A percentile compares a stretch with the other conserved stretches of the same genome.
phyloP scores from a whole-genome alignment of 2,888 invertebrate genomes.

The Helicoverpa assulta region DNA sequence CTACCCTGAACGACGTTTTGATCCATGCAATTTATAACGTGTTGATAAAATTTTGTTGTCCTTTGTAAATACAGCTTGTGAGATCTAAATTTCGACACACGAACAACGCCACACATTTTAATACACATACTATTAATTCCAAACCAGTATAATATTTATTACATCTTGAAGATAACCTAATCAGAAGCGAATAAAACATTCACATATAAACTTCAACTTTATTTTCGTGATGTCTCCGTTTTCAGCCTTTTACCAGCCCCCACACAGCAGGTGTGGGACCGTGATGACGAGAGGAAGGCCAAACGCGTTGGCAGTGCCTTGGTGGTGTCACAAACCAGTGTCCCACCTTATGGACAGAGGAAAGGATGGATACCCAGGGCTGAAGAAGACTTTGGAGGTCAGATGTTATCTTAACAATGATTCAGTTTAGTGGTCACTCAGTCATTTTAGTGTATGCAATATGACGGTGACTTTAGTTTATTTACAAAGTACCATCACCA shows the following conservation, averaged over 20 bases:
- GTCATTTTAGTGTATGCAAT: too few relatives aligned
- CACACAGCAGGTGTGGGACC: slow-evolving; percentile 96
- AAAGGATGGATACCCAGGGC: slow-evolving; percentile 98
- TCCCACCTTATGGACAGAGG: slow-evolving; percentile 98
- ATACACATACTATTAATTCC: background rate
- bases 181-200: slow-evolving; percentile 16
- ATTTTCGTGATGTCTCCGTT: slow-evolving; percentile 28
- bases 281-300: slow-evolving; percentile 94
- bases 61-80: slow-evolving; percentile 35
- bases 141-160: background rate
- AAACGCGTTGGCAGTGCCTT: slow-evolving; percentile 91
- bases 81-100: slow-evolving; percentile 18
- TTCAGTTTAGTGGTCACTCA: too few relatives aligned
- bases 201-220: background rate
- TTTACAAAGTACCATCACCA: too few relatives aligned
- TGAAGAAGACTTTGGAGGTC: slow-evolving; percentile 92
- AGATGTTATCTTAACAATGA: slow-evolving; percentile 24
- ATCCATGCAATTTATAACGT: slow-evolving; percentile 1
- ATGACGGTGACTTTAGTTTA: too few relatives aligned
- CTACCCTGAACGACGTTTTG: background rate
- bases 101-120: background rate
- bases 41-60: slow-evolving; percentile 21
- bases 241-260: slow-evolving; percentile 96
- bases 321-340: slow-evolving; percentile 94
- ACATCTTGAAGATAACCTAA: slow-evolving; percentile 32